A percentile compares a stretch with the other conserved stretches of the same genome.
Evolutionary conservation across 2,113 vertebrate species (phyloP).

Genomic region (Rhizomys pruinosus): DNA sequence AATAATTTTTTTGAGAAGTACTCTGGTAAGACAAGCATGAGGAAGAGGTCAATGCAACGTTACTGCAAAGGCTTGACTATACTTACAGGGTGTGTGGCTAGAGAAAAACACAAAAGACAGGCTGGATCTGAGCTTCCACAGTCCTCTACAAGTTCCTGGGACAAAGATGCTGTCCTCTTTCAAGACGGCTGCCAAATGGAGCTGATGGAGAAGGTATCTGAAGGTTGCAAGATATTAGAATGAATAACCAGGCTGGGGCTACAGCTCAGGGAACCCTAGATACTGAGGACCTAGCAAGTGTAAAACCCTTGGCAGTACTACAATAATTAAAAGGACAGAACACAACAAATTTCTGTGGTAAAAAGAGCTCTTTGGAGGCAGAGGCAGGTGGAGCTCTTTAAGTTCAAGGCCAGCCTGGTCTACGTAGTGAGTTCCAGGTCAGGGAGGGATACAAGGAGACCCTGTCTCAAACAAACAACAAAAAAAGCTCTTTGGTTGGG

Average conservation of each 20-base stretch:
- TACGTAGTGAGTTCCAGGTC: too few relatives aligned
- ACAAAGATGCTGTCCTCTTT: constrained; percentile 88
- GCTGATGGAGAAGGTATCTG: constrained; percentile 94
- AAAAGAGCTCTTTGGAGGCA: too few relatives aligned
- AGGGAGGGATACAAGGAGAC: too few relatives aligned
- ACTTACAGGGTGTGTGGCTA: constrained; percentile 98
- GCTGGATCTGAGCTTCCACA: constrained; percentile 90
- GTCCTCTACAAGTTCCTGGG: constrained; percentile 85
- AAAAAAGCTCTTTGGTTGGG: too few relatives aligned
- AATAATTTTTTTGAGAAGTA: not conserved
- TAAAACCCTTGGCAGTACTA: not conserved
- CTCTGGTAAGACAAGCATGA: not conserved
- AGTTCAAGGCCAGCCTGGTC: too few relatives aligned
- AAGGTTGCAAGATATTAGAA: not conserved
- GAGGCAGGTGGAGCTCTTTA: too few relatives aligned
- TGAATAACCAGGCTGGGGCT: not conserved
- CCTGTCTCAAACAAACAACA: too few relatives aligned
- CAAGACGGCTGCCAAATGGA: constrained; percentile 83
- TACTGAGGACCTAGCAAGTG: not conserved
- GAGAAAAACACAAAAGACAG: constrained; percentile 93
- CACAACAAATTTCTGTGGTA: not conserved
- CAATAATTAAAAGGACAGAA: not conserved
- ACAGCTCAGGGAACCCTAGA: not conserved
- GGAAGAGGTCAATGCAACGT: not conserved
- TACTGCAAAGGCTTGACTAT: constrained; percentile 12